Base-by-base conservation (phyloP, 2,113 vertebrate species). In the Sylvietta virens region DNA sequence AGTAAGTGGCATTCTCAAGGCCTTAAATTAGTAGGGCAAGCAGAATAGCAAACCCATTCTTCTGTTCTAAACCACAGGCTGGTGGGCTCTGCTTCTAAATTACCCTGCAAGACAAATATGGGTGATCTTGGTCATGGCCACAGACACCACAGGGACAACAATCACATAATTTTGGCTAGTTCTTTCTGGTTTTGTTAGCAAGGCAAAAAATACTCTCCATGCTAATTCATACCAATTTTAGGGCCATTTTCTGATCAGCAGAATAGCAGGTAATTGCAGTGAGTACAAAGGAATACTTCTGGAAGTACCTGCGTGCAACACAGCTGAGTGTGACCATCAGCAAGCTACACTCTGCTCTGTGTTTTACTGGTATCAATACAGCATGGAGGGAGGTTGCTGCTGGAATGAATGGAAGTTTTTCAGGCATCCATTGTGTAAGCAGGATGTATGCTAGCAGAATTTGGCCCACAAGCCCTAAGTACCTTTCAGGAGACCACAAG, bases 1-100 rank as follows among this genome's bases (percentile, higher is more conserved):
- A 96, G 96, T 94, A 94, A 96, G 95, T 95, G 96, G 95, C 96
- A 94, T 97, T 97, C 96, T 96, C 94, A 97, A 95, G 88, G 96
- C 94, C 95, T 94, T 95, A 94, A 95, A 95, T 87, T 94, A 95
- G 95, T 96, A 90, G 88, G 92, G 88, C 80, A 84, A 95, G 95
- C 95, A 92, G 92, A 95, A 94, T 90, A 90, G 90, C 94, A 96
- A 93, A 83, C 72, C 65, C 28, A 15, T 96, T 81, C 78, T 96
- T 94, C 83, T 93, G 86, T 95, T 96, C n/a, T 11, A 83, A 82
- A 78, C 72, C 15, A 44, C 83, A 64, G 69, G 65, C 79, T 57
- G 73, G 94, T 78, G 92, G 86, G 94, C 86, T 90, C 90, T 93
- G 70, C 89, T 65, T 57, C 83, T 76, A 88, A 88, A 92, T 96